Conservation (phyloP, 1,140 invertebrate genomes). For the Aphelenchoides besseyi region DNA sequence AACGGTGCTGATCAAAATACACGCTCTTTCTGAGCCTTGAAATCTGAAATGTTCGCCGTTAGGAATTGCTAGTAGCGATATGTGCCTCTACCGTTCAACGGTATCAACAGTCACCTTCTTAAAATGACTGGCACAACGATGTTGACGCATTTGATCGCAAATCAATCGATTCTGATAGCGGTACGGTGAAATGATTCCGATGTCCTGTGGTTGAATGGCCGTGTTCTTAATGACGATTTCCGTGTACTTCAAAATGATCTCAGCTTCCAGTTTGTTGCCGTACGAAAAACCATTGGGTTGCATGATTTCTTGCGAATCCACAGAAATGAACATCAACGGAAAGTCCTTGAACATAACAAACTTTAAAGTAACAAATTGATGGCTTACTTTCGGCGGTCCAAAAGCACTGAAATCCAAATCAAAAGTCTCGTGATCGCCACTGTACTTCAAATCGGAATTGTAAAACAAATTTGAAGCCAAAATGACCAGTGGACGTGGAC, state of each 20-base stretch:
- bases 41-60: too few species aligned
- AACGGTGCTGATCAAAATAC: conserved; percentile 83
- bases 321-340: conserved; percentile 45
- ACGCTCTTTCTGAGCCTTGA: conserved; percentile 76
- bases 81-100: conserved; percentile 86
- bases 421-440: not conserved
- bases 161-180: conserved; percentile 68
- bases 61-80: too few species aligned
- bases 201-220: conserved; percentile 67
- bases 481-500: conserved; percentile 35
- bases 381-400: not conserved
- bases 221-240: conserved; percentile 67
- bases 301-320: conserved; percentile 26
- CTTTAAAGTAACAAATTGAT: not conserved
- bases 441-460: not conserved
- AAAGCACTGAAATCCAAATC: not conserved
- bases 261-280: conserved; percentile 82
- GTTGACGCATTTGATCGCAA: conserved; percentile 57
- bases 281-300: conserved; percentile 74
- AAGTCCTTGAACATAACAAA: conserved; percentile 27
- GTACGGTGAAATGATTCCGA: conserved; percentile 4
- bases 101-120: conserved; percentile 74
- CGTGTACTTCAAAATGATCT: conserved; percentile 66
- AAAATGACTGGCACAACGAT: conserved; percentile 32
- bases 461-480: conserved; percentile 38